Base-by-base conservation (phyloP, 1,140 invertebrate species). In the Oedothorax gibbosus region DNA sequence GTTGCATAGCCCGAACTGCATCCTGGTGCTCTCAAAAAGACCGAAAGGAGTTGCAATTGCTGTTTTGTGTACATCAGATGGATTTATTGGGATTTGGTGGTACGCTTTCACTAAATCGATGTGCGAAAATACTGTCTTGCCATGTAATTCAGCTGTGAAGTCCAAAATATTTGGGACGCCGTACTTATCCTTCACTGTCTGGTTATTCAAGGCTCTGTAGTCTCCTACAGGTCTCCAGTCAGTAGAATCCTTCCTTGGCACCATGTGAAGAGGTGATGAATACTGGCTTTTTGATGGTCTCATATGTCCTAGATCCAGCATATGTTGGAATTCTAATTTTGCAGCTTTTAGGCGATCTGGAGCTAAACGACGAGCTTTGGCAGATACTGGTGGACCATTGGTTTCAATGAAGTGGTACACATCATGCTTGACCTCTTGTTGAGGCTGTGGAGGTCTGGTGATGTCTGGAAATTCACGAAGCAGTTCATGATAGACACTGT, bases 131-230 rank as follows among this genome's bases (percentile, higher is more conserved):
- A 83, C 81, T 65, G 49, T 78, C 9, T 9, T 20, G 5, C 54
- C 79, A 20, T 20, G 87, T 7, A 88, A 14, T 20, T 62, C 53
- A 53, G n/a, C n/a, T 6, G 54, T 68, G 85, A 66, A 85, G 77
- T 89, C 89, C 11, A 85, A 56, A 35, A 88, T 86, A 60, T 81
- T 86, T 2, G 88, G 87, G n/a, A 89, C 18, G 2, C 87, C 87
- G 68, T 88, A 89, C 7, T 53, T 86, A 85, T 89, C 88, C 21
- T 77, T 75, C 21, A 68, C 78, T 10, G 88, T 89, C 6, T 81
- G 49, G 7, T 57, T 35, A 76, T 89, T 90, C 7, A 89, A 80
- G 6, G 18, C n/a, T 66, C 87, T 78, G 72, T 87, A 90, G 69
- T 90, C 89, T 9, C 87, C 87, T 20, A 82, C 84, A 18, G 83